These are phyloP conservation scores for Pempheris klunzingeri DNA, from an alignment of 2,797 vertebrate species.

Conservation along the genomic window DNA sequence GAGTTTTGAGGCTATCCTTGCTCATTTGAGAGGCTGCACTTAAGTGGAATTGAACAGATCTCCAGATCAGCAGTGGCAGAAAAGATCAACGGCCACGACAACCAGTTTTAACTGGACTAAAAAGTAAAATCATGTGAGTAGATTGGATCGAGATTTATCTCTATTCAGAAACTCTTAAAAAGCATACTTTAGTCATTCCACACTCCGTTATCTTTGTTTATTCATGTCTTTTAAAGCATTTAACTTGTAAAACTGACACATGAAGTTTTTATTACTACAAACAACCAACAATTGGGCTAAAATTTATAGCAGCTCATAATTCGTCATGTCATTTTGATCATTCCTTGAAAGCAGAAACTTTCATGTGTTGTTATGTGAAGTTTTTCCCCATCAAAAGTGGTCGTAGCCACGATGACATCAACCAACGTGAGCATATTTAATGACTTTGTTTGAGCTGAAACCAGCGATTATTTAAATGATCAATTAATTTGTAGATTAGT, in stretches of 20 bases:
- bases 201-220: neutral
- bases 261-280: neutral
- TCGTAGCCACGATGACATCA: too few species aligned
- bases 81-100: slow-evolving; percentile 9
- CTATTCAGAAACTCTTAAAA: neutral
- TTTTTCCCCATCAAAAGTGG: too few species aligned
- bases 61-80: slow-evolving; percentile 17
- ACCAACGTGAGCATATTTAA: too few species aligned
- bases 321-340: too few species aligned
- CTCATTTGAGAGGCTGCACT: slow-evolving; percentile 49
- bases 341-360: too few species aligned
- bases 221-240: neutral
- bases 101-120: slow-evolving; percentile 4
- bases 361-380: too few species aligned
- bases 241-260: neutral
- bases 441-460: neutral
- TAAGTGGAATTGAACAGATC: slow-evolving; percentile 35
- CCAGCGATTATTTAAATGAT: neutral
- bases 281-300: neutral
- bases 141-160: neutral
- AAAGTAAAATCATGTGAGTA: too few species aligned
- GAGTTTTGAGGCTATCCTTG: slow-evolving; percentile 18
- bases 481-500: neutral
- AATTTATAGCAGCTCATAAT: neutral
- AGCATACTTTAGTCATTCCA: neutral